These are phyloP conservation scores for Cataglyphis cursor DNA, from an alignment of 2,888 invertebrate species.

Conservation along the genomic window DNA sequence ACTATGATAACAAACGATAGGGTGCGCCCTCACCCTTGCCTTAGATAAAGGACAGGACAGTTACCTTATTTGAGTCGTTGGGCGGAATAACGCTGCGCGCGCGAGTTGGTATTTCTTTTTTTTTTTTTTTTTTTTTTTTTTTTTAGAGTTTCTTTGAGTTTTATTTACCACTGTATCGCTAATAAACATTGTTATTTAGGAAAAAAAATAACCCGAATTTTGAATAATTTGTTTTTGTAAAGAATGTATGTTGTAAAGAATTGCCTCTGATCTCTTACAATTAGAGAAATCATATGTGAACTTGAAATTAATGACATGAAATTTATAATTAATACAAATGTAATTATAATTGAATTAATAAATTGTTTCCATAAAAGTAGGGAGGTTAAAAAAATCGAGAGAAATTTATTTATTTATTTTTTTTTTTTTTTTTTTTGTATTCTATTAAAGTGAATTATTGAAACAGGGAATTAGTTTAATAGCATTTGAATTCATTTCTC, in stretches of 20 bases:
- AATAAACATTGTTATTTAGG: background rate
- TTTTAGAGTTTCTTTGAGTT: background rate
- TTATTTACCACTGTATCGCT: background rate
- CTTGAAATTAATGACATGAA: background rate
- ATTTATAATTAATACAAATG: too few relatives aligned
- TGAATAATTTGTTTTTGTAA: background rate
- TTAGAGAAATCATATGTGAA: background rate
- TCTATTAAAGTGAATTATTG: background rate
- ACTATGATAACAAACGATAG: constrained; percentile 57
- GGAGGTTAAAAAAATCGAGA: background rate
- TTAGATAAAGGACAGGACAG: constrained; percentile 23
- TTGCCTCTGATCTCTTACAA: background rate
- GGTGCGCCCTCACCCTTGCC: constrained; percentile 36
- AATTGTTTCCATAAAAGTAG: constrained; percentile 12
- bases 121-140: background rate
- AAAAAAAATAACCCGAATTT: background rate
- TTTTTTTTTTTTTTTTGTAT: too few relatives aligned
- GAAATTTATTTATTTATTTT: background rate
- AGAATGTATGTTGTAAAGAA: too few relatives aligned
- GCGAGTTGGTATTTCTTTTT: background rate
- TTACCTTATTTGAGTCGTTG: constrained; percentile 3
- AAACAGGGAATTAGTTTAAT: background rate
- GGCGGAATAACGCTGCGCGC: background rate
- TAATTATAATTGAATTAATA: background rate
- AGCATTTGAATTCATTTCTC: background rate